Conservation (phyloP, 2,113 vertebrate genomes). For the Alligator sinensis region DNA sequence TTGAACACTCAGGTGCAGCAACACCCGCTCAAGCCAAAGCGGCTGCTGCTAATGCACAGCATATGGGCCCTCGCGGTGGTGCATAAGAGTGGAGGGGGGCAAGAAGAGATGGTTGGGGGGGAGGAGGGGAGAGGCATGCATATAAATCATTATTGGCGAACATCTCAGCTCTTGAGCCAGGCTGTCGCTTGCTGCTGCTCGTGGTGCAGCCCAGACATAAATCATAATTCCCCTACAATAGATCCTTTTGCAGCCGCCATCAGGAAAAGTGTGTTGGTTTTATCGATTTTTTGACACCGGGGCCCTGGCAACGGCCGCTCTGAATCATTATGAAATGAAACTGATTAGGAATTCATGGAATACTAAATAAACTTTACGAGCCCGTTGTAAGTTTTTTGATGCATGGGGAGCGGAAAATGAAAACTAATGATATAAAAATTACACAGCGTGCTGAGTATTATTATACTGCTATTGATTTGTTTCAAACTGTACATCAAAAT, state of each 20-base stretch:
- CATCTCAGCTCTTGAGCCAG: slow-evolving; percentile 92
- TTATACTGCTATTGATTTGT: slow-evolving; percentile 98
- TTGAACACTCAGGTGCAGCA: neutral
- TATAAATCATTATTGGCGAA: slow-evolving; percentile 99
- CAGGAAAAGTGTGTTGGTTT: slow-evolving; percentile 95
- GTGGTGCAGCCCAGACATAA: slow-evolving; percentile 94
- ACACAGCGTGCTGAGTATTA: slow-evolving; percentile 96
- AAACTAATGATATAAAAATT: slow-evolving; percentile 99
- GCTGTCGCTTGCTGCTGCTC: slow-evolving; percentile 88
- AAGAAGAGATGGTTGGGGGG: slow-evolving; percentile 56
- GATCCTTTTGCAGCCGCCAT: slow-evolving; percentile 93
- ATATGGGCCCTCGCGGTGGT: neutral
- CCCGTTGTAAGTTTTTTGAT: slow-evolving; percentile 91
- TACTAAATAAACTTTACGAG: slow-evolving; percentile 99
- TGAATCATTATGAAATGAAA: slow-evolving; percentile 99
- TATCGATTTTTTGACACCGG: slow-evolving; percentile 96
- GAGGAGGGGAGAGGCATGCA: slow-evolving; percentile 81
- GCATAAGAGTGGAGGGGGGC: neutral
- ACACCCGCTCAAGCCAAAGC: rapidly evolving
- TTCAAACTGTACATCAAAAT: slow-evolving; percentile 97
- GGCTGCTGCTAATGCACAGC: neutral
- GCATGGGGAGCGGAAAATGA: slow-evolving; percentile 90
- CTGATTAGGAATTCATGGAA: slow-evolving; percentile 99
- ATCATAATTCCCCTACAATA: slow-evolving; percentile 99
- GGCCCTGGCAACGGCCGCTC: slow-evolving; percentile 85